Base-by-base conservation (phyloP, 2,888 invertebrate species). In the Acleris cristana region DNA sequence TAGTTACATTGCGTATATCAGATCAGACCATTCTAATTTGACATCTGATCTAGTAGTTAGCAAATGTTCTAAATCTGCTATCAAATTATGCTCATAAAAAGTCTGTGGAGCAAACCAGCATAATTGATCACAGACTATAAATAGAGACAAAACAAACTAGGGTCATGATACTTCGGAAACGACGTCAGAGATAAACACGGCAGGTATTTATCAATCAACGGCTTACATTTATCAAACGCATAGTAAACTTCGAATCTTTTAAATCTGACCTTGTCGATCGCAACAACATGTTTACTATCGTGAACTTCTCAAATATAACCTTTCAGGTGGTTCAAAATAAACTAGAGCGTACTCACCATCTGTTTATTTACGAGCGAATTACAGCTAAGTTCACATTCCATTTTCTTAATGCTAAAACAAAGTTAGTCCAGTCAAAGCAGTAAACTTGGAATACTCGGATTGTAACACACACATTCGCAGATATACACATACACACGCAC, bases 351-450 rank as follows among this genome's bases (percentile, higher is more conserved):
- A 66, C 66, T 61, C 52, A 61, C 61, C 14, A 52, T 34, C 34
- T 19, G 56, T 66, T 65, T 61, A 65, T 65, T 65, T 19, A 45
- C 19, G 26, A 44, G 40, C 34, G 12, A 49, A 55, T 23, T 56
- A 18, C 23, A 34, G n/a, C 40, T 51, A 14, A 55, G 44, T 56
- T 40, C 56, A 21, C n/a, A 58, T 53, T 56, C 16, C 48, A 65
- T 34, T 53, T 49, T 48, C 26, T 49, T 60, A 51, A 60, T 52
- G 19, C 44, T 18, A 55, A 45, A 60, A 30, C 59, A 56, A 40
- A 40, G 14, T 40, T 40, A 14, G 40, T 40, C 40, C 14, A 40
- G 14, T 40, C 14, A 14, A 40, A 40, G 2, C 12, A 40, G 4
- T 14, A 14, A 14, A 40, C 40, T 40, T 2, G 14, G 40, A 40